Evolutionary conservation across 2,888 invertebrate genomes (phyloP), one percentile per base, ranked within the genome.

Genomic region (Ophraella communa): DNA sequence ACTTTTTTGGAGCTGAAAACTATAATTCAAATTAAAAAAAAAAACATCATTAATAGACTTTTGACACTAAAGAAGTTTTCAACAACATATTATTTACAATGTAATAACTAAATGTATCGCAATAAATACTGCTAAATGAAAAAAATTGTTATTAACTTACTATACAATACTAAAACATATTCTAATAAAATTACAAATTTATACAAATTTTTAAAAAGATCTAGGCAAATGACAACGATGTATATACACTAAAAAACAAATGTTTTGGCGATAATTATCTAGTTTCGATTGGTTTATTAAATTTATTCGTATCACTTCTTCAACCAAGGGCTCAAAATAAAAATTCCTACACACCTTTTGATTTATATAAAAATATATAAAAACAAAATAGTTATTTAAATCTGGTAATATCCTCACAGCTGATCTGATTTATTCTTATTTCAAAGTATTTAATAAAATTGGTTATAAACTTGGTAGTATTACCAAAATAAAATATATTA

Each of bases 1-100:
- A 2, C 3, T 35, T 35, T 35, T 56, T 44, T 62, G 61, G 64
- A 66, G 68, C 68, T 66, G 68, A 66, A 68, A 68, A 68, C 66
- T 74, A 73, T 74, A 74, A 71, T 73, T 72, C 69, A 73, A 71
- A 70, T 72, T 74, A 73, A 74, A 74, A 71, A 27, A n/a, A 27
- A 73, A 74, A 72, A 71, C 71, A 69, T 71, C 72, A 73, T 71
- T 72, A 68, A 72, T 71, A 73, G 70, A 62, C 44, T 67, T 74
- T 74, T 74, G 72, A 74, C 73, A 73, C 70, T 70, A 70, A 70
- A 68, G 67, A 65, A 71, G 71, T 71, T 71, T 72, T 69, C 67
- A 66, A 66, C 68, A 73, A 73, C 73, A 72, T 71, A 71, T 72
- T 73, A 73, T 72, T 64, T 73, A 73, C 73, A 73, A 65, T 64